phyloP scores from a whole-genome alignment of 2,113 vertebrate species.

The Anarrhichthys ocellatus region DNA sequence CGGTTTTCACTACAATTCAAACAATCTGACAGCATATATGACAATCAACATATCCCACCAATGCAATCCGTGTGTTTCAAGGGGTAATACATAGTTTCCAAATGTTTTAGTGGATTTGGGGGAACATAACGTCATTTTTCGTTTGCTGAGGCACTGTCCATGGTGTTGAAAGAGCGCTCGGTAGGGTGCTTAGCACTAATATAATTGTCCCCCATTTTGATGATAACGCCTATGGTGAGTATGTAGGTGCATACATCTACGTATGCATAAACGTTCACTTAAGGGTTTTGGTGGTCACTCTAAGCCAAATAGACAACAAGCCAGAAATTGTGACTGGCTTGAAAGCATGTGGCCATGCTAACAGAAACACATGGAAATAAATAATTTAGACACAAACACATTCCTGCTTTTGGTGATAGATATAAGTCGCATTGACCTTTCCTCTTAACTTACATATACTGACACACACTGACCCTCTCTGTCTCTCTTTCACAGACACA shows the following conservation, averaged over 20 bases:
- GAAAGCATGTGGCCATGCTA: not conserved
- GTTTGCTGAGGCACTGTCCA: too few relatives aligned
- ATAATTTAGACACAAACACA: not conserved
- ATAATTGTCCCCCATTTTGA: too few relatives aligned
- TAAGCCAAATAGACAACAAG: not conserved
- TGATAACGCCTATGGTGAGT: too few relatives aligned
- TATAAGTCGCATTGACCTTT: not conserved
- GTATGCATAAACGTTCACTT: not conserved
- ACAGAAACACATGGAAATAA: constrained; percentile 7
- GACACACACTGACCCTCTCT: not conserved
- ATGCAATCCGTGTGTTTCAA: too few relatives aligned
- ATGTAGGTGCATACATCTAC: not conserved
- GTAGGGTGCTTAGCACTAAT: too few relatives aligned
- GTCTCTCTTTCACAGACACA: not conserved
- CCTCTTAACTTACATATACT: not conserved
- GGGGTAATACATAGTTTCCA: too few relatives aligned
- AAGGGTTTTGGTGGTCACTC: not conserved
- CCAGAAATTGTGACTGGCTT: not conserved
- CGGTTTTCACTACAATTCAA: too few relatives aligned
- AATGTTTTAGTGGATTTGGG: too few relatives aligned
- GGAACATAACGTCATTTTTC: too few relatives aligned
- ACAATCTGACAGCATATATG: too few relatives aligned
- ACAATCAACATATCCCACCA: too few relatives aligned
- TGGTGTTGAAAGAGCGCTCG: too few relatives aligned
- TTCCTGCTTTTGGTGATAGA: not conserved